Conservation (phyloP, 1,140 invertebrate species). For the Panonychus citri region DNA sequence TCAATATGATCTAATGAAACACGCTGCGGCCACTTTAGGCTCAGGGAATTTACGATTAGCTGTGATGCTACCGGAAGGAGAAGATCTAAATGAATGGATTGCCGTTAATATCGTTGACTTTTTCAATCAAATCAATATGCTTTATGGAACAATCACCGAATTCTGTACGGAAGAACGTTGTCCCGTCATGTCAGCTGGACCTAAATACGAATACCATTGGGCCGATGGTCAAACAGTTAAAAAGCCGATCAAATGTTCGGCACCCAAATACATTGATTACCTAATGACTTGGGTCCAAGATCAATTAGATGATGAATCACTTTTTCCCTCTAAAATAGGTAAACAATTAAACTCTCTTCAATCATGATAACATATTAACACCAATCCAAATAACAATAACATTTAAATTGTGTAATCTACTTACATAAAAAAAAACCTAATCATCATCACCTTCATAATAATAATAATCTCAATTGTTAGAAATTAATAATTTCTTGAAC, state of each 20-base stretch:
- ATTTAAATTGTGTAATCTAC: too few species aligned
- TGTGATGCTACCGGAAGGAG: slow-evolving; percentile 90
- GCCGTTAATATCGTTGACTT: slow-evolving; percentile 52
- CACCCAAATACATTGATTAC: slow-evolving; percentile 98
- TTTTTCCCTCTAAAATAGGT: slow-evolving; percentile 99
- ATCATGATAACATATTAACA: too few species aligned
- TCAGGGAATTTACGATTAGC: slow-evolving; percentile 87
- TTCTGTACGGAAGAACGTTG: slow-evolving; percentile 96
- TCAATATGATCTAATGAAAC: slow-evolving; percentile 98
- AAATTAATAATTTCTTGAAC: too few species aligned
- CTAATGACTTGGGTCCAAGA: slow-evolving; percentile 99
- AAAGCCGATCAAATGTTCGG: slow-evolving; percentile 96
- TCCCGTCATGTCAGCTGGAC: slow-evolving; percentile 79
- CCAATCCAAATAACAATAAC: too few species aligned
- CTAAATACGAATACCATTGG: slow-evolving; percentile 99
- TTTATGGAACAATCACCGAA: slow-evolving; percentile 97
- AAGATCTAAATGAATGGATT: slow-evolving; percentile 99
- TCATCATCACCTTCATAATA: too few species aligned
- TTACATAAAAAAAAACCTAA: too few species aligned
- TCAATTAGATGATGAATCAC: slow-evolving; percentile 89
- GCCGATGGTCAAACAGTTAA: slow-evolving; percentile 94
- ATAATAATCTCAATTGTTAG: too few species aligned
- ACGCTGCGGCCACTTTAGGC: slow-evolving; percentile 89
- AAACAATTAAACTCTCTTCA: too few species aligned
- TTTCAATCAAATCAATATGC: slow-evolving; percentile 99